Evolutionary conservation across 2,888 invertebrate genomes (phyloP), one percentile per base, ranked within the genome.

Genomic region (Ichneumon xanthorius): DNA sequence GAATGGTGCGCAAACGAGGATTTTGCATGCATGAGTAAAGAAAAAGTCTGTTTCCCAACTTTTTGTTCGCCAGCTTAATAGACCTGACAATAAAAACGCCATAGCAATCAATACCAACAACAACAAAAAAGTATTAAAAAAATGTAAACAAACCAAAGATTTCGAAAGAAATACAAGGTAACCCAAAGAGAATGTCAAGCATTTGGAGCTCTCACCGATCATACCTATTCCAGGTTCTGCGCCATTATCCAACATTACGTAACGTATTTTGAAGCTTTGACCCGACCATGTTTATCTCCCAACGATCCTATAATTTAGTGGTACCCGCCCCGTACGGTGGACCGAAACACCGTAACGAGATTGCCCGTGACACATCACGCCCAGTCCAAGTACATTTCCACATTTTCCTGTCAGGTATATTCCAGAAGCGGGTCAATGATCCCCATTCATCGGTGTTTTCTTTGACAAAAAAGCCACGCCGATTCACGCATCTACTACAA

Each of bases 311-410:
- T 30, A 81, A 73, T 72, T 77, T 50, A n/a, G 2, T 63, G 22
- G 19, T 30, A n/a, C 3, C 45, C 48, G 14, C 45, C 11, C 45
- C 50, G 19, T 11, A 50, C 7, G 11, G 33, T 65, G 11, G 11
- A 37, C 33, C 33, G 14, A 65, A 76, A 65, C 7, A n/a, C 33
- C 16, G 58, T 33, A 63, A 63, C 4, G 61, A 37, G 19, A 81
- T 65, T 16, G 3, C 45, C 30, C 14, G 33, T 76, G 82, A 82
- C 71, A 11, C 19, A 83, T 77, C 72, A 77, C 85, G 85, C 79
- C 82, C 75, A 22, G 16, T 26, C 45, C 4, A 61, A 33, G 22
- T 26, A 19, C 14, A 67, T n/a, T 61, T 76, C 22, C 33, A 16
- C n/a, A 83, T 48, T 63, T 33, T 16, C 33, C 16, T 26, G 55